Percentiles rank a stretch among this genome's conserved stretches.
These are phyloP conservation scores for Smittia sp. DNA, from an alignment of 2,888 invertebrate species.

Conservation along the genomic window DNA sequence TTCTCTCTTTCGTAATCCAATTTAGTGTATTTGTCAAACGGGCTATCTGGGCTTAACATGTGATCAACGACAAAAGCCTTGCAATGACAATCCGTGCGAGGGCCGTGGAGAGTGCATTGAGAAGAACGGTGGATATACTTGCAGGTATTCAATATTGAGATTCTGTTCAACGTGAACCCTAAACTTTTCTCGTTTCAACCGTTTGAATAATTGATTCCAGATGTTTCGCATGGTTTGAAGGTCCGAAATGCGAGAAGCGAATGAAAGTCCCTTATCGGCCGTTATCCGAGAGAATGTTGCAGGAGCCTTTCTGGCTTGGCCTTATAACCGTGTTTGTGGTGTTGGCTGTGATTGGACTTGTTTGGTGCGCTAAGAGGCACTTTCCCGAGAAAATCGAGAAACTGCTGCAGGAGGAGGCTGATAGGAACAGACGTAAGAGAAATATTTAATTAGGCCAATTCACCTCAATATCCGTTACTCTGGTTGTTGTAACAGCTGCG, in stretches of 20 bases:
- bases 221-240: conserved; percentile 74
- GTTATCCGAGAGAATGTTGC: conserved; percentile 75
- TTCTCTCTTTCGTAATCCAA: neutral
- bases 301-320: conserved; percentile 87
- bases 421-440: conserved; percentile 68
- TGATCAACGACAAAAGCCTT: conserved; percentile 66
- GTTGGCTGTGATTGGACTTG: conserved; percentile 71
- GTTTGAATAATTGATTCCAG: conserved; percentile 44
- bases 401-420: conserved; percentile 74
- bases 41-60: conserved; percentile 69
- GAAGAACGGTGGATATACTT: conserved; percentile 64
- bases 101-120: conserved; percentile 71
- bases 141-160: conserved; percentile 57
- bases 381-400: conserved; percentile 84
- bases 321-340: conserved; percentile 80
- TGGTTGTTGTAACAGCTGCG: conserved; percentile 46
- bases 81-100: conserved; percentile 71
- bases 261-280: conserved; percentile 70
- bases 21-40: conserved; percentile 63
- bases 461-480: neutral
- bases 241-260: conserved; percentile 65
- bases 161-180: neutral
- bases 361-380: conserved; percentile 82
- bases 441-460: conserved; percentile 14
- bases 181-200: neutral